Evolutionary conservation across 2,888 invertebrate genomes (phyloP).

Genomic region (Ypsolopha scabrella): DNA sequence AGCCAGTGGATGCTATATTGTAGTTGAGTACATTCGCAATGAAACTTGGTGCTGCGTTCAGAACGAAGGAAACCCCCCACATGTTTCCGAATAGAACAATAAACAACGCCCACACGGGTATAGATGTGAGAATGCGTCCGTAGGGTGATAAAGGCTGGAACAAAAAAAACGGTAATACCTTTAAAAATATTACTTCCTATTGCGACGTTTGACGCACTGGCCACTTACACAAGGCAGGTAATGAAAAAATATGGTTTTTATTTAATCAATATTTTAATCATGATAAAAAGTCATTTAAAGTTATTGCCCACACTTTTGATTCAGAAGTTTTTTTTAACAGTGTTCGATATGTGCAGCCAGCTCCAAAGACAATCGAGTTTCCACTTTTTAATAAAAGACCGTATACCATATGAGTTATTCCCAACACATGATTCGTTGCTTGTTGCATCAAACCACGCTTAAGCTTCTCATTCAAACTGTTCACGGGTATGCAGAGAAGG

Average conservation of each 20-base stretch:
- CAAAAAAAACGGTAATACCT: not conserved
- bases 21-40: slow-evolving; percentile 80
- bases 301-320: too few species aligned
- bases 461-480: too few species aligned
- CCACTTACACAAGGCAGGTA: not conserved
- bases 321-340: too few species aligned
- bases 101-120: slow-evolving; percentile 77
- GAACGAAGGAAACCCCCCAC: slow-evolving; percentile 81
- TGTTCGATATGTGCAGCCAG: too few species aligned
- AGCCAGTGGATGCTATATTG: slow-evolving; percentile 77
- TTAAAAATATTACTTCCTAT: not conserved
- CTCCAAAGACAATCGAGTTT: too few species aligned
- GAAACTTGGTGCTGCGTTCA: slow-evolving; percentile 82
- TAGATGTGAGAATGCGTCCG: slow-evolving; percentile 69
- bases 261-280: not conserved
- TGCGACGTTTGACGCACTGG: too few species aligned
- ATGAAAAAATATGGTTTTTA: not conserved
- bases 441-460: too few species aligned
- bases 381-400: too few species aligned
- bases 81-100: slow-evolving; percentile 80
- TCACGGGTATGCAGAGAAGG: too few species aligned
- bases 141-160: slow-evolving; percentile 76
- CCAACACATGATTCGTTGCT: too few species aligned
- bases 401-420: too few species aligned
- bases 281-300: too few species aligned